Percentiles rank a stretch among this genome's conserved stretches.
Conservation (phyloP, 2,888 invertebrate genomes). For the Tachystola acroxantha region DNA sequence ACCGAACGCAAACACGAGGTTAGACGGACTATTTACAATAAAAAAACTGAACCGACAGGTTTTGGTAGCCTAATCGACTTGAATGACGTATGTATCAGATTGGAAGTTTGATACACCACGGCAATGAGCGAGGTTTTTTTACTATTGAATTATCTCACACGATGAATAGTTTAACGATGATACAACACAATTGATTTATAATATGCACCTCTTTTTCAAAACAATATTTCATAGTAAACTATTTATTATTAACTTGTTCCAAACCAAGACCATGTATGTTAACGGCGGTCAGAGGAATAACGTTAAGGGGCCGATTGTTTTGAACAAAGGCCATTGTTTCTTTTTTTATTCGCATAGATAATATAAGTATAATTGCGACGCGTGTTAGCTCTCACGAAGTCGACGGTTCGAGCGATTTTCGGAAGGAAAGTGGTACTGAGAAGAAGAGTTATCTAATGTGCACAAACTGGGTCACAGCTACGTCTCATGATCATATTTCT, state of each 20-base stretch:
- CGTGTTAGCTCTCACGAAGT: conserved; percentile 36
- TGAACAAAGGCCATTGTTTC: conserved; percentile 71
- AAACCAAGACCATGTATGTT: conserved; percentile 36
- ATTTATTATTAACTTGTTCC: conserved; percentile 5
- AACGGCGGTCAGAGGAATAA: conserved; percentile 51
- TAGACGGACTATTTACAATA: conserved; percentile 56
- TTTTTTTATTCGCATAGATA: conserved; percentile 58
- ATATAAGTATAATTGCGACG: conserved; percentile 35
- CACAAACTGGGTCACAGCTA: conserved; percentile 23
- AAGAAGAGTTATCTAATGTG: conserved; percentile 31
- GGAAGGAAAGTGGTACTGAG: conserved; percentile 30
- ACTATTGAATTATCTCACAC: background rate
- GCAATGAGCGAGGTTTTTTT: too few relatives aligned
- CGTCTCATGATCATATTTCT: too few relatives aligned
- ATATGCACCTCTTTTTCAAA: background rate
- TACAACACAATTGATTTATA: conserved; percentile 12
- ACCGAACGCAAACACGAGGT: conserved; percentile 45
- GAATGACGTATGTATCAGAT: conserved; percentile 52
- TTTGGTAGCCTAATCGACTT: conserved; percentile 50
- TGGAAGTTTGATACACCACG: conserved; percentile 23
- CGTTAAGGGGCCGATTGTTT: conserved; percentile 48
- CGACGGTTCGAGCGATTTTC: conserved; percentile 26
- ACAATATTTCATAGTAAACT: background rate
- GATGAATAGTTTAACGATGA: conserved; percentile 8
- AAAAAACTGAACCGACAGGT: conserved; percentile 64